Evolutionary conservation across 2,888 invertebrate species (phyloP), one percentile per base, ranked within the genome.

Genomic region (Acrobeloides nanus): DNA sequence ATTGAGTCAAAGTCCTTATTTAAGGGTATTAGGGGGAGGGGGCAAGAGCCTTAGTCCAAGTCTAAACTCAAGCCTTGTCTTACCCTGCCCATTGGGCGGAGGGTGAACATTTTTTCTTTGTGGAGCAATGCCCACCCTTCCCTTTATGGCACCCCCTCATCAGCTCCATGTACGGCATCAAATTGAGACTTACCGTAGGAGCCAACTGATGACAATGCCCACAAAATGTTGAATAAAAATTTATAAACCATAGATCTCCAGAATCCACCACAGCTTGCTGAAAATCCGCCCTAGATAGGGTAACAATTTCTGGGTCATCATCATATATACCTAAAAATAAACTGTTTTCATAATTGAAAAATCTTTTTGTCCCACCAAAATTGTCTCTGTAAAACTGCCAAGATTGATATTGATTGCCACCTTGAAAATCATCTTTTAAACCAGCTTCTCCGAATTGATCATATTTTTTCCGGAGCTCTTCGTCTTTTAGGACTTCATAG

Each of bases 191-290:
- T 62, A 79, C 78, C 38, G 81, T 80, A 7, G 87, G 85, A 2
- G 85, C 86, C 60, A 88, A 77, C 55, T 81, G 81, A 73, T 87
- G 87, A 70, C 88, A 89, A 60, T 87, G 87, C 18, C 84, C 83
- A 71, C 88, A 88, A 72, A 83, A 83, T 2, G 87, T 84, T 1
- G 87, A 87, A 76, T 88, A 89, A 74, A 85, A 88, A 76, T 88
- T 88, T 50, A 89, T 81, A 73, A 88, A 86, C 84, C 87, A 84
- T 25, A 83, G 80, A 53, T 84, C 84, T 43, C 81, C 81, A 26
- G 79, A 77, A 38, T 76, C 75, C 23, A 81, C 41, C n/a, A 84
- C 79, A 25, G 76, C 75, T 55, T 76, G 73, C 51, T 79, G 79
- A 79, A 84, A 89, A 69, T 83, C 84, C 50, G 81, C 79, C 63